Evolutionary conservation across 2,113 vertebrate species (phyloP), one percentile per base, ranked within the genome.

Genomic region (Chrysochloris asiatica): DNA sequence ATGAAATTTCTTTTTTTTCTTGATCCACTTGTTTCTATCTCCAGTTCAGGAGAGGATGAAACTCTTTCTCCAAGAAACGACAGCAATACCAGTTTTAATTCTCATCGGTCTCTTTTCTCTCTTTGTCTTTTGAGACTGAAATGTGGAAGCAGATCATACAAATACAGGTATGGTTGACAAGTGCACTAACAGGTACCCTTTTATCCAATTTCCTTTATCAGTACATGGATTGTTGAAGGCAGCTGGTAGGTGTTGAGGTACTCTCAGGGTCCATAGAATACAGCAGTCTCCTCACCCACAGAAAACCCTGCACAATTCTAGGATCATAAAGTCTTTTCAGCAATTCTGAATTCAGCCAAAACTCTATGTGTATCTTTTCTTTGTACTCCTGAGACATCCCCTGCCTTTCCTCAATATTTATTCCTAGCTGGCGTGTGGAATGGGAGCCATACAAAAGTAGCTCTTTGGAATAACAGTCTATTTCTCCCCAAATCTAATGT

Each of bases 121-220:
- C 54, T 61, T 67, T 65, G 24, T 26, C 28, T 65, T 75, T n/a
- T 33, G 22, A 81, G 77, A 54, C 52, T 72, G 33, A 90, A 91
- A 56, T 73, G 50, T 43, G 38, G 63, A 56, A 94, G 61, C 19
- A 26, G 36, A 47, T 38, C 41, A 48, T 78, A 52, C 33, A 28
- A 6, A 19, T 65, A 33, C 33, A 65, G 12, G 61, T 19, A 59
- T 22, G 33, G 33, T 19, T 24, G 43, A 28, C 81, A 71, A 77
- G 50, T 73, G 26, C 28, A 65, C 43, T 48, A 13, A 41, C 10
- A 33, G 41, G 33, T 0, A 50, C 59, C 17, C 2, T 83, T 47
- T 86, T 26, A 69, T 36, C 14, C 38, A 84, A 4, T 86, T 73
- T 86, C 71, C 67, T 69, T 94, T 41, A 90, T 88, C 77, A 67